Conservation (phyloP, 1,140 invertebrate species). For the Yoshiicerus persimilis region DNA sequence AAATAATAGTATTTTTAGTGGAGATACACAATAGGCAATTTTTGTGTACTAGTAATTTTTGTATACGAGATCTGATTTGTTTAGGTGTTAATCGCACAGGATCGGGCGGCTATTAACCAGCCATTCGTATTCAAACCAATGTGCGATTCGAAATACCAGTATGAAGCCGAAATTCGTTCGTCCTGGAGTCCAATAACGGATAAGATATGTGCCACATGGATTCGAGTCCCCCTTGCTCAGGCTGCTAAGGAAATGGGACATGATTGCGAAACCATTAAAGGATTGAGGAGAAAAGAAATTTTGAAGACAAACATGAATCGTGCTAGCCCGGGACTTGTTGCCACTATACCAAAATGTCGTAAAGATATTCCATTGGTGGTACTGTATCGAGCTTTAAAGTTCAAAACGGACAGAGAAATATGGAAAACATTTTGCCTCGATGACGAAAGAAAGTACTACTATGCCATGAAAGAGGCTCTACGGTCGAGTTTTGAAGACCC, state of each 20-base stretch:
- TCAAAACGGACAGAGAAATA: slow-evolving; percentile 24
- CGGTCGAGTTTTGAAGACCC: background rate
- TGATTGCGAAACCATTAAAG: background rate
- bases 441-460: background rate
- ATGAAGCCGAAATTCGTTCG: slow-evolving; percentile 93
- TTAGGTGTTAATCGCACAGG: slow-evolving; percentile 89
- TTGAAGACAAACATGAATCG: slow-evolving; percentile 58
- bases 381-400: slow-evolving; percentile 39
- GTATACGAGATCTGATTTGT: background rate
- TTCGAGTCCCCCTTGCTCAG: slow-evolving; percentile 62
- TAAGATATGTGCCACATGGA: slow-evolving; percentile 94
- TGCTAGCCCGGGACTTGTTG: slow-evolving; percentile 86
- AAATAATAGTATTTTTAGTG: background rate
- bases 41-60: background rate
- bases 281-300: slow-evolving; percentile 54
- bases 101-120: slow-evolving; percentile 99
- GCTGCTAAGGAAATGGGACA: background rate
- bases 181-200: slow-evolving; percentile 87
- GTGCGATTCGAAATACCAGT: slow-evolving; percentile 96
- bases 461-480: background rate
- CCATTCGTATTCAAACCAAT: slow-evolving; percentile 95
- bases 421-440: background rate
- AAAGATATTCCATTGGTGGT: slow-evolving; percentile 27
- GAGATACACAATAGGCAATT: too few relatives aligned
- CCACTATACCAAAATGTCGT: background rate